phyloP scores from a whole-genome alignment of 2,113 vertebrate species.

The Hoplias malabaricus region DNA sequence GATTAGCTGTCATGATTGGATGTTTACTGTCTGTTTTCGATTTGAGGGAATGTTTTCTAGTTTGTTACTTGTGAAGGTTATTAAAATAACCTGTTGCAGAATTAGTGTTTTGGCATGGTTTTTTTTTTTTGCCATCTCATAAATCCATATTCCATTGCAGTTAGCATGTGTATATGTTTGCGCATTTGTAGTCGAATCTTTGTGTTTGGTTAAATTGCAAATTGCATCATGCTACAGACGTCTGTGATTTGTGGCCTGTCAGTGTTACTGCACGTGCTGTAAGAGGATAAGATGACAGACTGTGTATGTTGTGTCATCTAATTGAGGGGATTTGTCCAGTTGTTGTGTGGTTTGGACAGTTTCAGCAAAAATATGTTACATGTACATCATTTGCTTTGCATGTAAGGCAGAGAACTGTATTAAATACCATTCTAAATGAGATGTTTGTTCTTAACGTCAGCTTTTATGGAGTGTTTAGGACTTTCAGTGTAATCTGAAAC shows the following conservation, averaged over 20 bases:
- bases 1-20: not conserved
- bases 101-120: no score
- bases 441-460: not conserved
- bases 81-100: not conserved
- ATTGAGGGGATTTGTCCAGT: conserved; percentile 23
- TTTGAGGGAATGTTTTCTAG: not conserved
- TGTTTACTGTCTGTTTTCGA: not conserved
- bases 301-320: conserved; percentile 23
- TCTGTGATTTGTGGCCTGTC: conserved; percentile 20
- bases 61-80: no score
- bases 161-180: not conserved
- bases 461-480: not conserved
- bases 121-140: not conserved
- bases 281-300: conserved; percentile 32
- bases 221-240: conserved; percentile 12
- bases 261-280: conserved; percentile 1
- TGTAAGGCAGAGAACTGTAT: not conserved
- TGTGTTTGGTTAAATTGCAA: not conserved
- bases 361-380: not conserved
- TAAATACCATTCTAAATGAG: not conserved
- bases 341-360: conserved; percentile 25
- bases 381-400: not conserved
- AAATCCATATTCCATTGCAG: not conserved
- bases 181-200: not conserved
- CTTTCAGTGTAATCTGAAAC: not conserved